Conservation (phyloP, 2,797 vertebrate species). For the Coccyzus lansbergi region DNA sequence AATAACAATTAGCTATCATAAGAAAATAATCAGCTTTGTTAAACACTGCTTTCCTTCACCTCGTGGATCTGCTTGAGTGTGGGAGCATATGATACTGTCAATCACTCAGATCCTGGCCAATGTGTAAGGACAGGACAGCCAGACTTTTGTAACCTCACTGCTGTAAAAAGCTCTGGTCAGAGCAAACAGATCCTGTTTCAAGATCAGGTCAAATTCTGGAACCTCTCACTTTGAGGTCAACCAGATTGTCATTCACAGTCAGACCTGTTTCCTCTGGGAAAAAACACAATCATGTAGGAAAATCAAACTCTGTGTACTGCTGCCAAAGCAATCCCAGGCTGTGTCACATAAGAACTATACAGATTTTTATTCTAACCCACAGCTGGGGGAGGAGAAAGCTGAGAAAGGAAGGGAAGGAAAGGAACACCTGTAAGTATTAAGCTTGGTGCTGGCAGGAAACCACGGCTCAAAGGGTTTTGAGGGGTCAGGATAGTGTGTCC, state of each 20-base stretch:
- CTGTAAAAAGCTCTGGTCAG: neutral
- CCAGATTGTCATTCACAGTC: neutral
- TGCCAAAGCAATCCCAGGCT: neutral
- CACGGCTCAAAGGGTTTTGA: neutral
- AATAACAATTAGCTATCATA: neutral
- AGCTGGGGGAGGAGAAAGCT: neutral
- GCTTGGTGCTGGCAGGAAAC: neutral
- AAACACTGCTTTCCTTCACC: neutral
- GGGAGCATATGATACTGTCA: neutral
- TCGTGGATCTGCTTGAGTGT: neutral
- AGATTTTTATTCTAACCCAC: neutral
- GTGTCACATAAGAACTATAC: fast-evolving
- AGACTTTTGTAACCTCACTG: neutral
- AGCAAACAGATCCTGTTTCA: neutral
- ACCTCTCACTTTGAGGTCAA: neutral
- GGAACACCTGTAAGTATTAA: neutral
- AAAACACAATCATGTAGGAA: neutral
- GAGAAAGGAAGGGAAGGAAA: neutral
- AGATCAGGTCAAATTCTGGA: neutral
- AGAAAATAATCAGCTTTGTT: constrained; percentile 26
- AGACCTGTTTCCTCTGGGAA: neutral
- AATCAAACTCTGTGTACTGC: neutral
- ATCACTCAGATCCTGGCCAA: neutral
- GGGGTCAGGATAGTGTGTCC: neutral
- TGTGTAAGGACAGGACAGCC: neutral